Evolutionary conservation across 2,797 vertebrate genomes (phyloP).

Genomic region (Lemur catta): DNA sequence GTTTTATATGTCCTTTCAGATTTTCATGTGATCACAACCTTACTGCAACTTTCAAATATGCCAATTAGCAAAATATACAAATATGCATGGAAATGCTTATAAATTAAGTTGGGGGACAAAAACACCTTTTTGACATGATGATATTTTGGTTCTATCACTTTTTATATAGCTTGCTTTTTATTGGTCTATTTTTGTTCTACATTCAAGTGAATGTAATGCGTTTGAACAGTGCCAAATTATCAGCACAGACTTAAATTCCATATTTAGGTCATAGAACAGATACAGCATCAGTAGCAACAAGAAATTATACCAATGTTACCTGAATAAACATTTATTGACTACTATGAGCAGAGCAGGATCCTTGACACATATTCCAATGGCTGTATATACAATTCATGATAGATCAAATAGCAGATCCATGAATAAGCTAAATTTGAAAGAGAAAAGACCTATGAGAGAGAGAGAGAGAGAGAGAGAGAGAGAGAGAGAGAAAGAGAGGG

Average conservation of each 20-base stretch:
- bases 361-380: not conserved
- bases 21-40: constrained; percentile 68
- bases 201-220: constrained; percentile 2
- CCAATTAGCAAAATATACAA: constrained; percentile 75
- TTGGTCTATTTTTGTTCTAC: not conserved
- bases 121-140: constrained; percentile 53
- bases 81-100: constrained; percentile 51
- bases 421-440: not conserved
- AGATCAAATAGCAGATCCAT: not conserved
- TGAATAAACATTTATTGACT: not conserved
- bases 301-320: not conserved
- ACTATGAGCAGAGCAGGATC: not conserved
- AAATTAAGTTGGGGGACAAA: constrained; percentile 62
- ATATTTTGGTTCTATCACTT: constrained; percentile 55
- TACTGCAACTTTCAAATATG: constrained; percentile 58
- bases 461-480: not conserved
- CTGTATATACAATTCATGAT: not conserved
- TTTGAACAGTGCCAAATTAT: not conserved
- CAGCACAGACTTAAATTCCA: not conserved
- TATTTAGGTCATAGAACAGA: not conserved
- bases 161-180: constrained; percentile 49
- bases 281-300: not conserved
- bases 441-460: not conserved
- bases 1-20: constrained; percentile 71
- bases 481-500: not conserved